Conservation (phyloP, 2,888 invertebrate species). For the Zygaena filipendulae region DNA sequence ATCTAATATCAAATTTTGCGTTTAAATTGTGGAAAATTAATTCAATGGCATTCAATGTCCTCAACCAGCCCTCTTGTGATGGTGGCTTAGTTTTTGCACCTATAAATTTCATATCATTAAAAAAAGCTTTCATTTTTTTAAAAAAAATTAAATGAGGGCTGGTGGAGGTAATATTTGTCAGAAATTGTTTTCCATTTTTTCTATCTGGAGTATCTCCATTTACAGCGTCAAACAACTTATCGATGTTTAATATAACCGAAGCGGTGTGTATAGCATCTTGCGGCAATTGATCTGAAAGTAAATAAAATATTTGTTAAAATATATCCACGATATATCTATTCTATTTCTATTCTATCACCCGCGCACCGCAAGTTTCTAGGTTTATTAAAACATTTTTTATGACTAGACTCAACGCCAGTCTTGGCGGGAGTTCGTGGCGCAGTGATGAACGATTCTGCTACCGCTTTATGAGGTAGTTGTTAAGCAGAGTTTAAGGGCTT, state of each 20-base stretch:
- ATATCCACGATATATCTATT: too few species aligned
- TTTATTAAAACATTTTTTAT: too few species aligned
- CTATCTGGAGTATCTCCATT: slow-evolving; percentile 7
- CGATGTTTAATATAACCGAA: slow-evolving; percentile 3
- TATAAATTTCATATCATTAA: slow-evolving; percentile 9
- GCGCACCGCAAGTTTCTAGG: too few species aligned
- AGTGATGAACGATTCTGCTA: too few species aligned
- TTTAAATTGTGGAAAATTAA: not conserved
- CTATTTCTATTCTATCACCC: too few species aligned
- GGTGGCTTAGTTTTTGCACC: slow-evolving; percentile 6
- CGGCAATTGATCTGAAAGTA: slow-evolving; percentile 8
- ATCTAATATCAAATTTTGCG: not conserved
- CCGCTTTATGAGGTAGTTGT: too few species aligned
- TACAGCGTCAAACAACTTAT: slow-evolving; percentile 5
- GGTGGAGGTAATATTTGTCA: slow-evolving; percentile 9
- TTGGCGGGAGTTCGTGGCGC: too few species aligned
- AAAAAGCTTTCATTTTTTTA: slow-evolving; percentile 8
- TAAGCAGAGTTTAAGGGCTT: too few species aligned
- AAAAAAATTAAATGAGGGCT: slow-evolving; percentile 7
- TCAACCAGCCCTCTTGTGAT: slow-evolving; percentile 8
- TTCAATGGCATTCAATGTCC: slow-evolving; percentile 4
- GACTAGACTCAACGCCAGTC: too few species aligned
- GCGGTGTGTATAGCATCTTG: slow-evolving; percentile 7
- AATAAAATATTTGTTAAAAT: too few species aligned
- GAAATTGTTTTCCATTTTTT: slow-evolving; percentile 6